phyloP scores from a whole-genome alignment of 1,140 invertebrate genomes.

The Limonius californicus region DNA sequence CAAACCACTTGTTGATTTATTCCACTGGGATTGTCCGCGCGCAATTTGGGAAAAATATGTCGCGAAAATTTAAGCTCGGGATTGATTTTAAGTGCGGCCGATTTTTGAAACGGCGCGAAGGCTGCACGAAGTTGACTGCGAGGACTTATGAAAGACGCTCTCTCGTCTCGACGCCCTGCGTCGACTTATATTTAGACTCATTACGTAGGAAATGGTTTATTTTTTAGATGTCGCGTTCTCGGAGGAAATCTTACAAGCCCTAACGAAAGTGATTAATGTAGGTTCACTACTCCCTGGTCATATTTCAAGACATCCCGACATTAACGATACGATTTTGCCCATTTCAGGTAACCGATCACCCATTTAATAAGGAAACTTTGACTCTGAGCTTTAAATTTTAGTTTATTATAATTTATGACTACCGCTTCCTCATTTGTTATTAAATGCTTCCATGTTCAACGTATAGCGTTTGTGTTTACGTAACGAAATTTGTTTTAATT shows the following conservation, averaged over 20 bases:
- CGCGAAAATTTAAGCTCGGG: not conserved
- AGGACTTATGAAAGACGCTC: not conserved
- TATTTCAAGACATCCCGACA: not conserved
- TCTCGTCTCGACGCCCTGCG: not conserved
- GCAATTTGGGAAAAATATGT: not conserved
- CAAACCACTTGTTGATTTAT: not conserved
- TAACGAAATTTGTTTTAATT: no score
- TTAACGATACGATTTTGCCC: no score
- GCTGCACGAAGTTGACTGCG: not conserved
- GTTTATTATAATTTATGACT: no score
- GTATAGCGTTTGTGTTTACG: no score
- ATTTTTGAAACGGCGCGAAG: not conserved
- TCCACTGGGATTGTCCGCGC: not conserved
- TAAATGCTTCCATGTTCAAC: no score
- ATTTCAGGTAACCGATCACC: no score
- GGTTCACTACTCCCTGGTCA: not conserved
- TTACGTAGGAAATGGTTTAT: constrained; percentile 27
- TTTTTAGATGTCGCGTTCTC: constrained; percentile 18
- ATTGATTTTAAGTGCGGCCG: not conserved
- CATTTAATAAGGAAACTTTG: no score
- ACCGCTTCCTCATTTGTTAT: no score
- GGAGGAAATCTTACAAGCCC: not conserved
- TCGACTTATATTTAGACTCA: not conserved
- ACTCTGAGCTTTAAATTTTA: no score
- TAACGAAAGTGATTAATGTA: not conserved